A percentile compares a stretch with the other conserved stretches of the same genome.
These are phyloP conservation scores for Vanessa tameamea DNA, from an alignment of 1,140 invertebrate species.

Conservation along the genomic window DNA sequence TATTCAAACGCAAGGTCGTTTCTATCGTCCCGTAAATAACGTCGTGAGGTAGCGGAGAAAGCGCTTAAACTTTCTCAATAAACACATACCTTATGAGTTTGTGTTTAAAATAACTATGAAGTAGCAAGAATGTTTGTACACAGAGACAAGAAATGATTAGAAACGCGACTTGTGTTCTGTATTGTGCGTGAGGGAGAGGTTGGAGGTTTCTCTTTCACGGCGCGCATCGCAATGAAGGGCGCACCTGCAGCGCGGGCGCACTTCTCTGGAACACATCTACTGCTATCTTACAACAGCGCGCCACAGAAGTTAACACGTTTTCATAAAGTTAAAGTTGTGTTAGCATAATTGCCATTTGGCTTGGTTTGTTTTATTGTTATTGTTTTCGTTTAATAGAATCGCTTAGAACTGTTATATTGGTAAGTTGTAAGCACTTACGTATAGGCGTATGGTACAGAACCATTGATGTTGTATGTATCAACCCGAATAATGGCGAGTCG, in stretches of 20 bases:
- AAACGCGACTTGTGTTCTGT: conserved; percentile 17
- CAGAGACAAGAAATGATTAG: conserved; percentile 17
- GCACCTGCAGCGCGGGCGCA: conserved; percentile 17
- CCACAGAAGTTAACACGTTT: background rate
- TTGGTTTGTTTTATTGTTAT: too few species aligned
- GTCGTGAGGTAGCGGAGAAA: conserved; percentile 3
- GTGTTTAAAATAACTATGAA: conserved; percentile 16
- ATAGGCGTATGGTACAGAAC: too few species aligned
- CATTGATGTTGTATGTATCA: too few species aligned
- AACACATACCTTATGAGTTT: background rate
- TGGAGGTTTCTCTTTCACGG: conserved; percentile 4
- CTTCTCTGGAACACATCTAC: background rate
- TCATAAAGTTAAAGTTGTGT: too few species aligned
- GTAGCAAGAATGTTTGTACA: conserved; percentile 9
- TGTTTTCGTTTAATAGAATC: too few species aligned
- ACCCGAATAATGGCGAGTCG: too few species aligned
- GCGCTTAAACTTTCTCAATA: conserved; percentile 19
- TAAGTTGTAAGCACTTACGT: too few species aligned
- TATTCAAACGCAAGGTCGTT: background rate
- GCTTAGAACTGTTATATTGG: too few species aligned
- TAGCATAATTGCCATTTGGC: too few species aligned
- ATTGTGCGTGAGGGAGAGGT: conserved; percentile 3
- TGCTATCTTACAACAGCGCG: background rate
- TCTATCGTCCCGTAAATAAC: background rate
- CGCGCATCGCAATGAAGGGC: conserved; percentile 21